Conservation (phyloP, 2,888 invertebrate species). For the Lepidonotus clava region DNA sequence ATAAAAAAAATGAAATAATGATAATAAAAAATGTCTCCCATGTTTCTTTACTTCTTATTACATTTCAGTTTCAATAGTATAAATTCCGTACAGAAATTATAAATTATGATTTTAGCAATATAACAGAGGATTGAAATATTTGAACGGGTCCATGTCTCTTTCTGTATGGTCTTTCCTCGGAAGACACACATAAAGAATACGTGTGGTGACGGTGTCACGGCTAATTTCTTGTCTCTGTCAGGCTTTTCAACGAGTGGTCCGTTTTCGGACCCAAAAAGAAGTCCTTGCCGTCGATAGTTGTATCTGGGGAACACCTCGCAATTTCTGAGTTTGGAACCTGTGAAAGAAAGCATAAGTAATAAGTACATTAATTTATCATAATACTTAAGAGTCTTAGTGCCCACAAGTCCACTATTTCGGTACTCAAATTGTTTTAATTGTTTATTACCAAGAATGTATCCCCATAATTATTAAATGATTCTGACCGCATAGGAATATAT, state of each 20-base stretch:
- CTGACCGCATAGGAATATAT: neutral
- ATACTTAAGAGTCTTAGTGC: neutral
- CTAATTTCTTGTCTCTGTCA: too few species aligned
- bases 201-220: too few species aligned
- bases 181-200: too few species aligned
- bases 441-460: neutral
- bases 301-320: conserved; percentile 59
- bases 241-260: conserved; percentile 1
- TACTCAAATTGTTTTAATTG: neutral
- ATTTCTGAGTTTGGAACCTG: conserved; percentile 63
- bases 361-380: neutral
- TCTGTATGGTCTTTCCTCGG: too few species aligned
- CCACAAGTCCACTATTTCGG: neutral
- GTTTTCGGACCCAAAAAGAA: conserved; percentile 60
- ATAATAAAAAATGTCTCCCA: too few species aligned
- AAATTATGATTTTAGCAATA: too few species aligned
- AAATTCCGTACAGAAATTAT: too few species aligned
- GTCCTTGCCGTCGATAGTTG: conserved; percentile 61
- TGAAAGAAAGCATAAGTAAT: neutral
- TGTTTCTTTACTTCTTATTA: too few species aligned
- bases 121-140: too few species aligned
- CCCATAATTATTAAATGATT: neutral
- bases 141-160: too few species aligned
- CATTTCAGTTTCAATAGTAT: too few species aligned
- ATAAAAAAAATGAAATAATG: too few species aligned